Base-by-base conservation (phyloP, 2,113 vertebrate species). In the Aptenodytes patagonicus region DNA sequence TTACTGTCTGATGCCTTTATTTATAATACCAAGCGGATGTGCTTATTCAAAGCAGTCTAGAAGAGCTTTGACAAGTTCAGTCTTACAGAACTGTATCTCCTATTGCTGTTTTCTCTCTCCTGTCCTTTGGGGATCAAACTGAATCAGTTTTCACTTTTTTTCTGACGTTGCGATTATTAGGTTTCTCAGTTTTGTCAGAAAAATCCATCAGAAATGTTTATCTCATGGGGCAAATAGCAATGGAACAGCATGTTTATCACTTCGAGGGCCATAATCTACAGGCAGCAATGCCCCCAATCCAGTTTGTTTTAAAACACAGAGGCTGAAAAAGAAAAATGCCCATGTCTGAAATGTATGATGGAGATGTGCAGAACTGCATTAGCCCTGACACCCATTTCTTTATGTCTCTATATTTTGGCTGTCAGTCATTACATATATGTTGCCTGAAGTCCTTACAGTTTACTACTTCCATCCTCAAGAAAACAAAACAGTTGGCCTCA, bases 191-290 rank as follows among this genome's bases (percentile, higher is more conserved):
- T 98, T 98, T 98, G 97, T 98, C 97, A 98, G 97, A 98, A 97
- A 98, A 98, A 98, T 97, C 97, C 96, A 98, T 98, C 86, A 94
- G 97, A 98, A 98, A 98, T 98, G 95, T 98, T 98, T 98, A 97
- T 98, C 98, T 98, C 98, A 96, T 96, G 97, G 97, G 98, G 97
- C 96, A 98, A 98, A 98, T 98, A 96, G 98, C 97, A 94, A 95
- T 95, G 96, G 98, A 98, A 97, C 95, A 97, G 96, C 89, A 92
- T 98, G 98, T 98, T 98, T 98, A 98, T 98, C 98, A 98, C 94
- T 98, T 98, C 89, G 86, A 97, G 96, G 95, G 90, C 95, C 95
- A 79, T 97, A 97, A 97, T 97, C 94, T 97, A 94, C 96, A 98
- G 94, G 95, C 97, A 98, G 95, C 92, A 92, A 91, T 94, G 96